phyloP scores from a whole-genome alignment of 2,888 invertebrate genomes.

The Microplitis deprimator region DNA sequence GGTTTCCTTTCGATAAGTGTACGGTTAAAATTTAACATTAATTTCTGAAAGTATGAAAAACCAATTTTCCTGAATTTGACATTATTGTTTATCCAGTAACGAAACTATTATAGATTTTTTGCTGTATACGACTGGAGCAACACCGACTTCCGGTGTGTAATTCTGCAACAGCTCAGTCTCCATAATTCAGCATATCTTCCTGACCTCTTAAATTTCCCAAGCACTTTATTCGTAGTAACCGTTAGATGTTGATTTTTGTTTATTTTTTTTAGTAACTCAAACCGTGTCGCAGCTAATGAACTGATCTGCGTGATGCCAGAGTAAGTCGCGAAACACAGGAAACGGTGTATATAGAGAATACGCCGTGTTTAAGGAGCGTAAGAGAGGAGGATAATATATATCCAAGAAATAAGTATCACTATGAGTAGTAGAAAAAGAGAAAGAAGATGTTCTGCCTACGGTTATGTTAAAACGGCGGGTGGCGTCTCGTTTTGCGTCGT shows the following conservation, averaged over 20 bases:
- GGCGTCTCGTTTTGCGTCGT: slow-evolving; percentile 58
- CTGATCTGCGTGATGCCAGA: slow-evolving; percentile 20
- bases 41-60: too few relatives aligned
- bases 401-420: neutral
- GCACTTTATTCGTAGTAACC: neutral
- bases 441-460: slow-evolving; percentile 8
- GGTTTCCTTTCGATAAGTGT: too few relatives aligned
- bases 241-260: neutral
- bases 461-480: slow-evolving; percentile 25
- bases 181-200: neutral
- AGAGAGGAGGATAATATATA: slow-evolving; percentile 1
- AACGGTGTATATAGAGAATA: slow-evolving; percentile 9
- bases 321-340: slow-evolving; percentile 18
- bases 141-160: neutral
- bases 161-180: neutral
- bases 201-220: neutral
- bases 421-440: neutral
- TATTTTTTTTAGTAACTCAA: neutral
- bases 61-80: too few relatives aligned
- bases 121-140: neutral
- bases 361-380: neutral
- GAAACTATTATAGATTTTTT: neutral
- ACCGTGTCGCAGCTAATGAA: slow-evolving; percentile 29
- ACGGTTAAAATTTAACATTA: too few relatives aligned
- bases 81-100: too few relatives aligned